These are phyloP conservation scores for Hipposideros armiger DNA, from an alignment of 2,113 vertebrate genomes.

Conservation along the genomic window DNA sequence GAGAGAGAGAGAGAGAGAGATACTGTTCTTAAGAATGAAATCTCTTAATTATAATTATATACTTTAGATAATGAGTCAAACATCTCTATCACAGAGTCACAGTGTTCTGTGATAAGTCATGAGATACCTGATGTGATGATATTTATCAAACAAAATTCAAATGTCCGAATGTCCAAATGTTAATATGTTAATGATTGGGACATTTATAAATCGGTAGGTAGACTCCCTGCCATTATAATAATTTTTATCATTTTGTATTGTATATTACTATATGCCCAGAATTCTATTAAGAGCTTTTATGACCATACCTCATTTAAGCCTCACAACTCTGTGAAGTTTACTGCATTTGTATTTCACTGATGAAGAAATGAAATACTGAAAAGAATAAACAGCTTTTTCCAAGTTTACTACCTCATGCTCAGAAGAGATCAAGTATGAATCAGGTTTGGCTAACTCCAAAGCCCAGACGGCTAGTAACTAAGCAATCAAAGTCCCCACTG, in stretches of 20 bases:
- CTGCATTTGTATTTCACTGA: not conserved
- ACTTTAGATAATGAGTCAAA: not conserved
- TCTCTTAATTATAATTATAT: not conserved
- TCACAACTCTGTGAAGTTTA: not conserved
- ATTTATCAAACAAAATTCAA: constrained; percentile 51
- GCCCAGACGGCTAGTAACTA: not conserved
- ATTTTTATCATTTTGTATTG: constrained; percentile 18
- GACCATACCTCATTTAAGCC: not conserved
- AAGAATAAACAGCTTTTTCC: not conserved
- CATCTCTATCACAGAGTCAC: not conserved
- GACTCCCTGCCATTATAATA: not conserved
- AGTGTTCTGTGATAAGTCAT: not conserved
- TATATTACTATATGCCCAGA: not conserved
- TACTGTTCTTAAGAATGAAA: not conserved
- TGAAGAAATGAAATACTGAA: not conserved
- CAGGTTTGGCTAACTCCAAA: not conserved
- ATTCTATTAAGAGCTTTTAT: not conserved
- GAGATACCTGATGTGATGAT: not conserved
- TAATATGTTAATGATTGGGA: not conserved
- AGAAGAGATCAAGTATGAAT: not conserved
- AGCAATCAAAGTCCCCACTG: not conserved
- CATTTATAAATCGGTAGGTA: not conserved
- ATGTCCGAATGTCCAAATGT: not conserved
- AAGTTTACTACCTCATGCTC: not conserved
- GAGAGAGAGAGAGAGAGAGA: too few species aligned